Evolutionary conservation across 2,113 vertebrate genomes (phyloP), one percentile per base, ranked within the genome.

Genomic region (Bujurquina vittata): DNA sequence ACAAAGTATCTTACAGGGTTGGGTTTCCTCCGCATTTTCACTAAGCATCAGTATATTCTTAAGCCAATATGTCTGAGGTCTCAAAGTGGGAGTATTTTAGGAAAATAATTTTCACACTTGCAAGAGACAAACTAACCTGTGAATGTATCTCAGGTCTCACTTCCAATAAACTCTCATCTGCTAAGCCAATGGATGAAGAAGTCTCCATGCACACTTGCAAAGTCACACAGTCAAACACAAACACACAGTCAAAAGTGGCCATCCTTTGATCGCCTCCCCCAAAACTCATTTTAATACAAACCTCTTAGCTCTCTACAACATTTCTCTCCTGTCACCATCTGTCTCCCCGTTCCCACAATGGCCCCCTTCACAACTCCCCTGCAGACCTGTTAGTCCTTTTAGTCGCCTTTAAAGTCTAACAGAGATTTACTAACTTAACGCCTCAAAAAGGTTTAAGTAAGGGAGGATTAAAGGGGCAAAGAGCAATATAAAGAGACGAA

Each of bases 301-400:
- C n/a, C 61, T 72, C 80, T 58, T 31, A 5, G 80, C 80, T 87
- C 79, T 88, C 88, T 91, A 83, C 58, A 60, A 35, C 79, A 46
- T 73, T 14, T 40, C 72, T 80, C 84, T 43, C 46, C 60, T 35
- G 4, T 78, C 85, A 84, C 94, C 95, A 95, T 94, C 94, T 95
- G 94, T 69, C 87, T 79, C 87, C 35, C 78, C 22, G 75, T 77
- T 23, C 35, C 17, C 72, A 72, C 46, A 54, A 33, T 54, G 67
- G 67, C 26, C 2, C 20, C 5, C 23, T 2, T 1, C 37, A 56
- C 77, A 61, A 20, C 23, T 58, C 76, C 61, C 11, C 55, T 59
- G 33, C 33, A 75, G 76, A 90, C 87, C 74, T 88, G 89, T 77
- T 81, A 80, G 69, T 83, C 75, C 67, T 69, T 69, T 69, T 0